Conservation (phyloP, 2,113 vertebrate species). For the Rhabdomys dilectus region DNA sequence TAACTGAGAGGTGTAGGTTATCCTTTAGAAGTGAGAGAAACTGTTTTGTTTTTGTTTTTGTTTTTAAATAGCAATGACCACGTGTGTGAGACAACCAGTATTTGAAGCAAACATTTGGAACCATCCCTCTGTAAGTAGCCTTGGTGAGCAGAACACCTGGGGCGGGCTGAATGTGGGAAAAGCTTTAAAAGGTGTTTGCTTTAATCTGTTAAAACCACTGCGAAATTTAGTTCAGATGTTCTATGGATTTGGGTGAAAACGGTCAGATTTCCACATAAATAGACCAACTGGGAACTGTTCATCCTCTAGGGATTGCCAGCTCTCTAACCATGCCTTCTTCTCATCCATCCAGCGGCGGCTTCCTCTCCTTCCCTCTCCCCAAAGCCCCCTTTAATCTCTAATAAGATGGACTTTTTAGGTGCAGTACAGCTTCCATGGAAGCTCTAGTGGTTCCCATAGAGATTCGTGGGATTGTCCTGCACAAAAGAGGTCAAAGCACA, state of each 20-base stretch:
- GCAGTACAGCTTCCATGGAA: constrained; percentile 59
- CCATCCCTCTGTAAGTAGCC: not conserved
- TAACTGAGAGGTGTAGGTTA: not conserved
- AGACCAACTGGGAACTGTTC: constrained; percentile 41
- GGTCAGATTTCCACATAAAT: constrained; percentile 65
- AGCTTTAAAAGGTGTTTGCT: constrained; percentile 73
- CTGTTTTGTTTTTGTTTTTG: not conserved
- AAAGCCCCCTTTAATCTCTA: constrained; percentile 29
- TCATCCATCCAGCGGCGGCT: not conserved
- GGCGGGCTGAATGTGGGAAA: constrained; percentile 73
- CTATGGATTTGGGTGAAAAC: constrained; percentile 59
- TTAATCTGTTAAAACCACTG: constrained; percentile 61
- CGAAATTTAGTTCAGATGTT: constrained; percentile 79
- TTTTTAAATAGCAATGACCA: not conserved
- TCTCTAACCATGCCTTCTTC: constrained; percentile 13
- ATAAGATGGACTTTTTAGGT: not conserved
- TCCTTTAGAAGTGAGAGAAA: constrained; percentile 21
- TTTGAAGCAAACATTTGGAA: not conserved
- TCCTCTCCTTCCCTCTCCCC: not conserved
- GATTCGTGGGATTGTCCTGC: constrained; percentile 25
- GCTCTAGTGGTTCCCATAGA: constrained; percentile 41
- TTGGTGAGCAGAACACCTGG: constrained; percentile 51
- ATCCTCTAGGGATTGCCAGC: constrained; percentile 1
- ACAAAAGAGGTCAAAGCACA: not conserved
- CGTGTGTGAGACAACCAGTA: not conserved